Base-by-base conservation (phyloP, 64 coral and sea anemone genomes). In the Stylophora pistillata region DNA sequence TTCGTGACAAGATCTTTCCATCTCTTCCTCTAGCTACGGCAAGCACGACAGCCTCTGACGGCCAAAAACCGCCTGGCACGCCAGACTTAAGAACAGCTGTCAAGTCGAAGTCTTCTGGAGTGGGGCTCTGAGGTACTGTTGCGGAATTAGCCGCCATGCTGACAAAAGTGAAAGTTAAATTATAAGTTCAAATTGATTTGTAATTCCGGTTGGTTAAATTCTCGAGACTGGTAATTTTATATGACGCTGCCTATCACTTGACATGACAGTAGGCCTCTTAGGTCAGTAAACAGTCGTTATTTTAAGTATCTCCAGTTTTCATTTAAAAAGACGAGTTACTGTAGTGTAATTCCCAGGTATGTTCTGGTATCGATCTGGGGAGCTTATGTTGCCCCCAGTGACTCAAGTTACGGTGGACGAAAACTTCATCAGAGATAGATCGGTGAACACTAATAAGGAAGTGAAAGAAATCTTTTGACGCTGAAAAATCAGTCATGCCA, bases 11-110 rank as follows among this genome's bases (percentile, higher is more conserved):
- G 15, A 87, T 76, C 28, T 76, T 73, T 29, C 53, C 53, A 53
- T 87, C 85, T 74, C 32, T 87, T 58, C 70, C 73, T 76, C 85
- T 73, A 4, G 57, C 85, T 31, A 87, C 28, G 25, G 54, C 53
- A 30, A 87, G 27, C 53, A 61, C 23, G 70, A 87, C 25, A 58
- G 28, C 30, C 23, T 87, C 66, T 4, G 27, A 33, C 13, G 85
- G 85, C 85, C 85, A 87, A 76, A 87, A 87, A 11, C 70, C 73
- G n/a, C 85, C 85, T 53, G 85, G 85, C n/a, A 87, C 85, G 13
- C 85, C 85, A 12, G 70, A 74, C 33, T 76, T 73, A 15, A 87
- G 53, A 11, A 87, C 47, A 4, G 85, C 73, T 33, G 69, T 87
- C 53, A 87, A 58, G 25, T 87, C 71, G 14, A 74, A 73, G 68